Conservation (phyloP, 1,140 invertebrate genomes). For the Scaptomyza graminum region DNA sequence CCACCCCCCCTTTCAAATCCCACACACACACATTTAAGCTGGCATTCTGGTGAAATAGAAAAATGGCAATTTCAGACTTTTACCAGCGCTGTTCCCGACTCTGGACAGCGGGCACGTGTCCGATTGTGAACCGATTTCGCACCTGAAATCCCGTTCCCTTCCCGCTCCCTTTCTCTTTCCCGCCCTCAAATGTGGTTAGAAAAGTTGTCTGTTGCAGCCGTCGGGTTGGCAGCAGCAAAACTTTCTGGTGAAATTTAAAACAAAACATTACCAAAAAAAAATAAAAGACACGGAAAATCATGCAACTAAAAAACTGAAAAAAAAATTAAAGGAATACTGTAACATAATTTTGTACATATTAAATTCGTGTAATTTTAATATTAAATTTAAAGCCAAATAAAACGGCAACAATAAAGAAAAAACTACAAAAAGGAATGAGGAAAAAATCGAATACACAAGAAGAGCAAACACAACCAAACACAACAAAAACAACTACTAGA, state of each 20-base stretch:
- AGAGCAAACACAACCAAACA: conserved; percentile 21
- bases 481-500: conserved; percentile 64
- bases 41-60: conserved; percentile 7
- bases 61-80: conserved; percentile 34
- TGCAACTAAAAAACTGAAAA: conserved; percentile 7
- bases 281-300: not conserved
- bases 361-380: conserved; percentile 68
- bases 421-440: not conserved
- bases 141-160: conserved; percentile 28
- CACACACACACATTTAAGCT: not conserved
- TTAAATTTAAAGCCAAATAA: conserved; percentile 40
- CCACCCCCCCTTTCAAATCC: not conserved
- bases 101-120: conserved; percentile 52
- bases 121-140: conserved; percentile 57
- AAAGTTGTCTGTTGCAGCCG: conserved; percentile 23
- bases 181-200: conserved; percentile 43
- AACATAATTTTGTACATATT: conserved; percentile 80
- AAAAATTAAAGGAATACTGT: conserved; percentile 45
- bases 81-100: conserved; percentile 6
- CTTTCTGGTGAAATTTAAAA: conserved; percentile 72
- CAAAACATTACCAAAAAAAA: conserved; percentile 3
- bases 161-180: not conserved
- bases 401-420: conserved; percentile 28
- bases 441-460: conserved; percentile 23
- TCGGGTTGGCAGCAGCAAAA: conserved; percentile 18